These are phyloP conservation scores for Corapipo altera DNA, from an alignment of 2,113 vertebrate species.

Conservation along the genomic window DNA sequence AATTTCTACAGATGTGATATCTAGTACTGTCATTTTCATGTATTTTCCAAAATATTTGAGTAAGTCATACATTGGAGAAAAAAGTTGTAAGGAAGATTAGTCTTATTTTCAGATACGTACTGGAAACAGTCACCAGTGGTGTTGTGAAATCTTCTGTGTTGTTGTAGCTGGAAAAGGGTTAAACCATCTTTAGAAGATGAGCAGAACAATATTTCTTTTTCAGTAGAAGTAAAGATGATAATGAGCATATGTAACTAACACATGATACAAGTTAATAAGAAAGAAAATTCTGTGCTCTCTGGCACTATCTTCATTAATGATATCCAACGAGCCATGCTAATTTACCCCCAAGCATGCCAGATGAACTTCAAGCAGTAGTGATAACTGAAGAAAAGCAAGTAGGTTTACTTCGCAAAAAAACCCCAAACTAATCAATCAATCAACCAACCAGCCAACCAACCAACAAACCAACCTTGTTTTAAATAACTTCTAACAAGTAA, in stretches of 20 bases:
- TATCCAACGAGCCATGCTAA: not conserved
- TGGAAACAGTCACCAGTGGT: not conserved
- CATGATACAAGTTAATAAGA: not conserved
- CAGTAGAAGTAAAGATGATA: not conserved
- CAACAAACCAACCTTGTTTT: not conserved
- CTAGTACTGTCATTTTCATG: not conserved
- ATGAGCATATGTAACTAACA: not conserved
- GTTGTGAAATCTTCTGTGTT: not conserved
- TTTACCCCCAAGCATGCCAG: not conserved
- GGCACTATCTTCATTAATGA: not conserved
- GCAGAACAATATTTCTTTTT: not conserved
- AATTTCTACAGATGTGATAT: not conserved
- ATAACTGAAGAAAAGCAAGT: not conserved
- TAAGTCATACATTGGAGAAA: not conserved
- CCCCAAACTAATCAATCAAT: too few relatives aligned
- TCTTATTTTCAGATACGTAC: not conserved
- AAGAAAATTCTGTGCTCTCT: not conserved
- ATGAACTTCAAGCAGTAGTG: not conserved
- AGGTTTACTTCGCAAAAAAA: not conserved
- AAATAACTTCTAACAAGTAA: not conserved
- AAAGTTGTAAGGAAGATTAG: not conserved
- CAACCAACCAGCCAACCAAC: not conserved
- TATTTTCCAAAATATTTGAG: not conserved
- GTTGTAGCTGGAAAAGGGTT: not conserved
- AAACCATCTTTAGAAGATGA: not conserved